Base-by-base conservation (phyloP, 2,888 invertebrate species). In the Zygogramma bicolorata region DNA sequence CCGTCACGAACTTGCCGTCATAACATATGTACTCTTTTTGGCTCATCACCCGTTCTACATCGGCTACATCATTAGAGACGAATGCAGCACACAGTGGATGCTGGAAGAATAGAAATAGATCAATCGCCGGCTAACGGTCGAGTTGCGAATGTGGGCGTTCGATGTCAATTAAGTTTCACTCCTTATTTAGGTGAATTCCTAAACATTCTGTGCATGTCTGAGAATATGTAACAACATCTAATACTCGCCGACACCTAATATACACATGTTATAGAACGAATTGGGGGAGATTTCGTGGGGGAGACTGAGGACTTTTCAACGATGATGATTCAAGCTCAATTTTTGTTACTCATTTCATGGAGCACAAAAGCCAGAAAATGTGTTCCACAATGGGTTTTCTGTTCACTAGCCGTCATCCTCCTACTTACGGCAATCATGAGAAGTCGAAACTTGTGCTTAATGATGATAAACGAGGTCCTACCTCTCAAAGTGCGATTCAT, bases 91-190 rank as follows among this genome's bases (percentile, higher is more conserved):
- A 61, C 69, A 69, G 68, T 60, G 59, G 65, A 71, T 71, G 63
- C 59, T 75, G 68, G 68, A 73, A 69, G 71, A 72, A 68, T 57
- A 71, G 70, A 74, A 75, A 75, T 73, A 71, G 75, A 73, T 74
- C 75, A 73, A 61, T 65, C 68, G 71, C 42, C 63, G 68, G 62
- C 77, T 75, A 67, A 71, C 73, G 73, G 76, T 72, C 38, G 71
- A 67, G 75, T 78, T 77, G 49, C 63, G 62, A 63, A 63, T 63
- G 63, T 63, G 63, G 63, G 63, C 63, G 83, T 80, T 76, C 66
- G 79, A 77, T 81, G 81, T 82, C 83, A 83, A 81, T 83, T 82
- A 82, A 83, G 81, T 84, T 84, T 84, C 84, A 81, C 83, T 84
- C 82, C 83, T 75, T 83, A 83, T 83, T 81, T 79, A 82, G 82